Evolutionary conservation across 2,113 vertebrate genomes (phyloP), one percentile per base, ranked within the genome.

Genomic region (Ramphastos sulfuratus): DNA sequence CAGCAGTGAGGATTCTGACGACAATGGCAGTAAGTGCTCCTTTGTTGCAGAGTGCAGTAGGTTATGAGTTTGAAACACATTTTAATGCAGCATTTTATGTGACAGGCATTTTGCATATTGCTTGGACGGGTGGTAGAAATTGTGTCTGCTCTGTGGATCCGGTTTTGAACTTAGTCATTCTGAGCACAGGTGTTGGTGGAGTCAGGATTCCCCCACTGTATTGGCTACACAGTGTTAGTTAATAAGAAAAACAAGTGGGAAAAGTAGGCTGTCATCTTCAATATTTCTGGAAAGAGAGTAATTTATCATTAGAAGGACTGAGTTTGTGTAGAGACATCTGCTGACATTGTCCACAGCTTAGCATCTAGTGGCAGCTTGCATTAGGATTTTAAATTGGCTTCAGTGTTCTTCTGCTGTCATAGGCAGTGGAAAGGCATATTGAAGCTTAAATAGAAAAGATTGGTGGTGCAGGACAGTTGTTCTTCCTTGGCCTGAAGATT

Each of bases 1-100:
- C 98, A 99, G 98, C 98, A 99, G 99, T 35, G 99, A 99, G 66
- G 99, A 99, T 96, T 99, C 99, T 91, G 98, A 98, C 2, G 99
- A 99, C 97, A 98, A 99, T 98, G 99, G 98, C 98, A 99, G 99
- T 99, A 98, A 99, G 99, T 96, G 95, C 91, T 97, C 73, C 95
- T 97, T 96, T 98, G 94, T 97, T 96, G 90, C 70, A 85, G 89
- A 90, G 94, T 91, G 90, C 90, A 66, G 86, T 67, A 84, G 93
- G 90, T 96, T 94, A 88, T 61, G 93, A 93, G 93, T 92, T 93
- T 44, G 93, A 94, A 96, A 87, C 84, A 82, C 10, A 4, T 94
- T 93, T 96, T 72, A 48, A 85, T 89, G 80, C 79, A 12, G 55
- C 15, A 48, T 69, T 97, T 92, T 74, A 39, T 95, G 89, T 85